A percentile compares a stretch with the other conserved stretches of the same genome.
These are phyloP conservation scores for Orius insidiosus DNA, from an alignment of 1,140 invertebrate genomes.

Conservation along the genomic window DNA sequence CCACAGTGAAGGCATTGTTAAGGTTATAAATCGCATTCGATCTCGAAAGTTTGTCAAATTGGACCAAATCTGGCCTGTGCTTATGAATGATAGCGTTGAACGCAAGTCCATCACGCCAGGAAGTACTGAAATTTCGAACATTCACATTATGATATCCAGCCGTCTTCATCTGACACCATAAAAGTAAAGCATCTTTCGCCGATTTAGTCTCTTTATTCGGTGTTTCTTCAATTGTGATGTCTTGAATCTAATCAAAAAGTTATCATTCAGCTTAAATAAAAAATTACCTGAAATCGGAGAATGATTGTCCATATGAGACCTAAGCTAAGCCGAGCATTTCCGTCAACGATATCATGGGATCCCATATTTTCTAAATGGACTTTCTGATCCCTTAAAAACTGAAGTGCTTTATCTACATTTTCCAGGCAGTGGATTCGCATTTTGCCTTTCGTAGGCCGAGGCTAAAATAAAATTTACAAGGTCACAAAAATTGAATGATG, in stretches of 20 bases:
- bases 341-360: conserved; percentile 99
- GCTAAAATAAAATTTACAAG: conserved; percentile 32
- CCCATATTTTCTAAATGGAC: conserved; percentile 99
- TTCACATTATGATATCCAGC: conserved; percentile 99
- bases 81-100: conserved; percentile 99
- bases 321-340: conserved; percentile 86
- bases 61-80: conserved; percentile 87
- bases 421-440: conserved; percentile 99
- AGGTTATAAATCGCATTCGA: conserved; percentile 93
- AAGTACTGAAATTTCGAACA: conserved; percentile 97
- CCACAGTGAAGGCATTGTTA: conserved; percentile 90
- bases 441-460: conserved; percentile 96
- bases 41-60: conserved; percentile 93
- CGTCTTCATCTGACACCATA: conserved; percentile 99
- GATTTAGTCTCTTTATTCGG: conserved; percentile 97
- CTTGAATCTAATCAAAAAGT: conserved; percentile 68
- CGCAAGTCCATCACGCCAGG: conserved; percentile 96
- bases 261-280: background rate
- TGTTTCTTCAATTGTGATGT: conserved; percentile 98
- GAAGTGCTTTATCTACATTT: conserved; percentile 97
- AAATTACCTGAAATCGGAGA: conserved; percentile 79
- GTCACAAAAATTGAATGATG: too few relatives aligned
- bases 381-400: conserved; percentile 91
- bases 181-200: conserved; percentile 84
- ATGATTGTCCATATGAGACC: conserved; percentile 99